phyloP scores from a whole-genome alignment of 2,888 invertebrate species.

The Dynastes maya region DNA sequence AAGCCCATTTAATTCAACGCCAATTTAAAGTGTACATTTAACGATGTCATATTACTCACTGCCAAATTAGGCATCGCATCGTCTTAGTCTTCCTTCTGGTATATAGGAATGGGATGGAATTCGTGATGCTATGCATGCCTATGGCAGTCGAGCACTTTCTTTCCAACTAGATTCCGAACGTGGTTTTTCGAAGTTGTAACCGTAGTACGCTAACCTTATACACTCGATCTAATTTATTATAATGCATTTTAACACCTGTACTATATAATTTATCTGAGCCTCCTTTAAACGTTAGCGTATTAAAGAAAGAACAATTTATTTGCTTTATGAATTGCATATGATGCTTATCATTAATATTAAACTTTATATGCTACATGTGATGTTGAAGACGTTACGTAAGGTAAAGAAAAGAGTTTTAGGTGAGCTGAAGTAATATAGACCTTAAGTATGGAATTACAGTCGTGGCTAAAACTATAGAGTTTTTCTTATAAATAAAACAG shows the following conservation, averaged over 20 bases:
- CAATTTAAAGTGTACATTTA: slow-evolving; percentile 25
- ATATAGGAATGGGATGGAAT: slow-evolving; percentile 13
- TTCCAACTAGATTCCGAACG: slow-evolving; percentile 19
- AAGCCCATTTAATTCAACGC: slow-evolving; percentile 15
- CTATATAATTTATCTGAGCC: slow-evolving; percentile 14
- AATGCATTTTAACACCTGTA: slow-evolving; percentile 38
- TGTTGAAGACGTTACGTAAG: too few relatives aligned
- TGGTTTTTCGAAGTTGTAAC: background rate
- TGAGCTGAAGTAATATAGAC: too few relatives aligned
- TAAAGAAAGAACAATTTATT: slow-evolving; percentile 4
- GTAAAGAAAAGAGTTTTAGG: too few relatives aligned
- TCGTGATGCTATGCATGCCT: slow-evolving; percentile 16
- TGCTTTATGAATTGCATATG: background rate
- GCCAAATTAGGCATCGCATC: slow-evolving; percentile 15
- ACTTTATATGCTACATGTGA: too few relatives aligned
- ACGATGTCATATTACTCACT: slow-evolving; percentile 18
- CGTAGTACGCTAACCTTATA: slow-evolving; percentile 19
- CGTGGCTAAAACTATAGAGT: too few relatives aligned
- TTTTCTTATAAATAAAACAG: too few relatives aligned
- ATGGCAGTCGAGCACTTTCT: background rate
- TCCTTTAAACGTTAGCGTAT: background rate
- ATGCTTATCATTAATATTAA: background rate
- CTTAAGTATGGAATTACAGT: too few relatives aligned
- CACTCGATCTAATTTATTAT: slow-evolving; percentile 31
- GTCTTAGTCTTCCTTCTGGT: background rate